These are phyloP conservation scores for Drosophila eohydei DNA, from an alignment of 2,888 invertebrate genomes.

Conservation along the genomic window DNA sequence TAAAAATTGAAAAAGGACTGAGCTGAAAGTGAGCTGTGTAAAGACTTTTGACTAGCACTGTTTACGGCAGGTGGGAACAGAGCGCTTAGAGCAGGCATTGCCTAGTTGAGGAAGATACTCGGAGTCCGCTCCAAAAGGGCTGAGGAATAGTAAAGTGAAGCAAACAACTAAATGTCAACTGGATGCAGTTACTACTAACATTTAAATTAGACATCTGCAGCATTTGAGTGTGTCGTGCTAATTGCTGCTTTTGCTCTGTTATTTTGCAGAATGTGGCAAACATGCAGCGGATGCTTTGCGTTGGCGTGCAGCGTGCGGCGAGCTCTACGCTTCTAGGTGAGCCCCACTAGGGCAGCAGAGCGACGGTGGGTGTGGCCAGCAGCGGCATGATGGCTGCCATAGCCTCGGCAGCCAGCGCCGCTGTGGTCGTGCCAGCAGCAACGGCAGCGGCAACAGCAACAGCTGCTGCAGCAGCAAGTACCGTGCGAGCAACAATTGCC, in stretches of 20 bases:
- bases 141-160: too few species aligned
- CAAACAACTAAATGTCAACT: too few species aligned
- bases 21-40: too few species aligned
- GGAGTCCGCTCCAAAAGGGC: too few species aligned
- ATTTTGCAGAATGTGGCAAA: slow-evolving; percentile 42
- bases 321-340: slow-evolving; percentile 41
- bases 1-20: too few species aligned
- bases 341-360: slow-evolving; percentile 41
- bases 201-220: too few species aligned
- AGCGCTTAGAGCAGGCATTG: too few species aligned
- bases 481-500: slow-evolving; percentile 33
- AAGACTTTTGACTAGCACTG: too few species aligned
- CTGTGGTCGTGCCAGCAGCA: slow-evolving; percentile 25
- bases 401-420: slow-evolving; percentile 28
- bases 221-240: not conserved
- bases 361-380: slow-evolving; percentile 13
- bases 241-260: not conserved
- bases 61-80: too few species aligned
- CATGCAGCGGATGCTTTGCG: slow-evolving; percentile 54
- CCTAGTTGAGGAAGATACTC: too few species aligned
- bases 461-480: slow-evolving; percentile 26
- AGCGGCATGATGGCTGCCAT: slow-evolving; percentile 46
- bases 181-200: too few species aligned
- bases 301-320: slow-evolving; percentile 42
- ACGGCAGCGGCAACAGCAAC: slow-evolving; percentile 19